Evolutionary conservation across 1,140 invertebrate genomes (phyloP).

Genomic region (Papilio polytes): DNA sequence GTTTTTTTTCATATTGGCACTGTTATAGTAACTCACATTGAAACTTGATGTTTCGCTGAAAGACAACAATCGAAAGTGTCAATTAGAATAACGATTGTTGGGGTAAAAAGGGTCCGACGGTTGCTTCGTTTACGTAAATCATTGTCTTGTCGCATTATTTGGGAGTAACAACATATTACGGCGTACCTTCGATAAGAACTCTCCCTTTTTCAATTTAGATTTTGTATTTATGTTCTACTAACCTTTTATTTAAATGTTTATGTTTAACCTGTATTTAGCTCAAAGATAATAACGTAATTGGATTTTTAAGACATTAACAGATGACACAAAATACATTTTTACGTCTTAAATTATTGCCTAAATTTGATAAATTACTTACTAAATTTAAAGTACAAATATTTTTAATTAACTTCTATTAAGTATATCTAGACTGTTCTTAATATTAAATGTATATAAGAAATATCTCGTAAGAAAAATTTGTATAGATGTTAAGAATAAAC

Average conservation of each 20-base stretch:
- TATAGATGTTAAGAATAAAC: neutral
- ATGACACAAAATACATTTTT: too few relatives aligned
- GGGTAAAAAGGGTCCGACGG: constrained; percentile 7
- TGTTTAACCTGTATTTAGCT: too few relatives aligned
- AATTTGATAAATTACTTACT: neutral
- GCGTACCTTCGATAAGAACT: neutral
- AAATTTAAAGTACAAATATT: neutral
- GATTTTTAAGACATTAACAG: too few relatives aligned
- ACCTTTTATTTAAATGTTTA: neutral
- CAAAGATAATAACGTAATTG: too few relatives aligned
- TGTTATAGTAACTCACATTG: neutral
- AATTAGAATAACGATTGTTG: constrained; percentile 25
- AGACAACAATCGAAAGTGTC: constrained; percentile 16
- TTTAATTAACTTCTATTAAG: too few relatives aligned
- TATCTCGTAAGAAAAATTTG: neutral
- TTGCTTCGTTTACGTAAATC: constrained; percentile 9
- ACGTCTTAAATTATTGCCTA: too few relatives aligned
- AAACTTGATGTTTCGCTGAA: neutral
- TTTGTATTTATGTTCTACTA: neutral
- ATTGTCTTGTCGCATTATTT: neutral
- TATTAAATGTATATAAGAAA: neutral
- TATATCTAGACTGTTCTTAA: too few relatives aligned
- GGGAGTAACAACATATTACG: neutral
- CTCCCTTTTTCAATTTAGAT: neutral
- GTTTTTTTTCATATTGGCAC: neutral